Conservation (phyloP, 2,888 invertebrate species). For the Microctonus brassicae region DNA sequence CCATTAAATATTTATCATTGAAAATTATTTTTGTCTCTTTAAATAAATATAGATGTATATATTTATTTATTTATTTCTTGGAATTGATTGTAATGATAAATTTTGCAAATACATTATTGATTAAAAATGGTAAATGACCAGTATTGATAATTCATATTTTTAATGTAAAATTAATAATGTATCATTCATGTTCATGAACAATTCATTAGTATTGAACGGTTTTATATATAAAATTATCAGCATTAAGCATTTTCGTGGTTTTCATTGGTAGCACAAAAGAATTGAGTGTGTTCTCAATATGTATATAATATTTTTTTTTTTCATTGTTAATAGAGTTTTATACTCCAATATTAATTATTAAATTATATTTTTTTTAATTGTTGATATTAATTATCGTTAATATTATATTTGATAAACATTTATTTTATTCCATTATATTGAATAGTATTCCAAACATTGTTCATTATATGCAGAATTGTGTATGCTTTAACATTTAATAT, state of each 20-base stretch:
- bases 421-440: no score
- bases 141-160: neutral
- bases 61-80: neutral
- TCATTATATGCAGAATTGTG: no score
- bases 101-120: neutral
- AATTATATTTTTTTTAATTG: no score
- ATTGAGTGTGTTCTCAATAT: neutral
- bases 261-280: neutral
- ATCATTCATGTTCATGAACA: neutral
- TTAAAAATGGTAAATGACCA: neutral
- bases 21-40: no score
- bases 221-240: neutral
- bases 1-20: neutral
- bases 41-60: no score
- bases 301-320: no score
- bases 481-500: no score
- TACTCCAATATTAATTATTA: neutral
- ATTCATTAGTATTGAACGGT: neutral
- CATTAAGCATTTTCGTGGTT: neutral
- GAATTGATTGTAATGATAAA: neutral
- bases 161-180: neutral
- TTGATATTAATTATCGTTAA: no score
- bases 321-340: no score
- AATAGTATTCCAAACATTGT: no score
- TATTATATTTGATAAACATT: no score